A percentile compares a stretch with the other conserved stretches of the same genome.
phyloP scores from a whole-genome alignment of 2,888 invertebrate species.

The Andrena minutula region DNA sequence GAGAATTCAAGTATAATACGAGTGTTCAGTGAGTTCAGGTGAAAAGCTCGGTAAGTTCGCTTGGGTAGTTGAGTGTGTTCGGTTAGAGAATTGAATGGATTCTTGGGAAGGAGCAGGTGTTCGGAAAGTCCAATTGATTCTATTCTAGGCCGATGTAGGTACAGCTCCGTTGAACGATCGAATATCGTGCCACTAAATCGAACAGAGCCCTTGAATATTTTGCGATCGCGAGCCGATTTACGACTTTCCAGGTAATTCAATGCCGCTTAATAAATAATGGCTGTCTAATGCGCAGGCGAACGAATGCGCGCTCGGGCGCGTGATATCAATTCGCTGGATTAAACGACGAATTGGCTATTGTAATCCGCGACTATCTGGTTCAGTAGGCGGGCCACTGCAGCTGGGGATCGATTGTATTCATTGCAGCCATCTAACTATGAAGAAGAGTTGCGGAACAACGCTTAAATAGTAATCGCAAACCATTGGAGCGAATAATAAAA shows the following conservation, averaged over 20 bases:
- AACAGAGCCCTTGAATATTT: background rate
- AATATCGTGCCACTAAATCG: background rate
- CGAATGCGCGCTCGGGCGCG: conserved; percentile 43
- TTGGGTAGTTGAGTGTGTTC: too few species aligned
- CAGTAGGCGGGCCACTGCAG: conserved; percentile 37
- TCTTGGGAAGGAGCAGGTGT: too few species aligned
- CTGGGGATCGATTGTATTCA: conserved; percentile 66
- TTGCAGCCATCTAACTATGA: conserved; percentile 12
- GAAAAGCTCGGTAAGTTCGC: too few species aligned
- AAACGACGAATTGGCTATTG: conserved; percentile 67
- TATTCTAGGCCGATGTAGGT: background rate
- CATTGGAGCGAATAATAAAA: too few species aligned
- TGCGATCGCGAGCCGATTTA: conserved; percentile 13
- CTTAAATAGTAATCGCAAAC: too few species aligned
- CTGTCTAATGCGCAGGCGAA: conserved; percentile 37
- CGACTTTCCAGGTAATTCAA: conserved; percentile 38
- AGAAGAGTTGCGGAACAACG: too few species aligned
- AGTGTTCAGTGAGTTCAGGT: too few species aligned
- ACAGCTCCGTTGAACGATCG: background rate
- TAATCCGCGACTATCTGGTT: conserved; percentile 63
- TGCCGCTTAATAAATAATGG: conserved; percentile 59
- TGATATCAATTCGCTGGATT: conserved; percentile 67
- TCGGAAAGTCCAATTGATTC: too few species aligned
- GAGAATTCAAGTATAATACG: too few species aligned
- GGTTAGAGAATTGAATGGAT: too few species aligned